Conservation (phyloP, 1,140 invertebrate genomes). For the Drosophila sulfurigaster region DNA sequence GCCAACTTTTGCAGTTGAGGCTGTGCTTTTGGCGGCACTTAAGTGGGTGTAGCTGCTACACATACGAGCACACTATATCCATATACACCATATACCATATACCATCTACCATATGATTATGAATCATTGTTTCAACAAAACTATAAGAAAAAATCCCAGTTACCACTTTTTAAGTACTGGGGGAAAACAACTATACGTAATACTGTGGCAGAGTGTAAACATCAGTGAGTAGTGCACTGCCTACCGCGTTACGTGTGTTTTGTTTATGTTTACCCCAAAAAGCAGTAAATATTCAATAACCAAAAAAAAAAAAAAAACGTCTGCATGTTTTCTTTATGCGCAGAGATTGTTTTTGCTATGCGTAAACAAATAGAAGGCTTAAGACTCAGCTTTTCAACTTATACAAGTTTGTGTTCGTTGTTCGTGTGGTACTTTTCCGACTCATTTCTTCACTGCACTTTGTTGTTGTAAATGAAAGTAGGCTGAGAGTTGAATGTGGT, state of each 20-base stretch:
- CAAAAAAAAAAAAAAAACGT: neutral
- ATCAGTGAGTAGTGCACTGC: conserved; percentile 27
- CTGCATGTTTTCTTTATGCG: conserved; percentile 14
- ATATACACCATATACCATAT: neutral
- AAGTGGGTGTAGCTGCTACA: conserved; percentile 42
- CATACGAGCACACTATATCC: neutral
- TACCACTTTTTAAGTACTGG: neutral
- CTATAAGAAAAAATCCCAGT: conserved; percentile 15
- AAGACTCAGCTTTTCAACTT: neutral
- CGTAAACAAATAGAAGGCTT: conserved; percentile 9
- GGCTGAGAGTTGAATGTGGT: neutral
- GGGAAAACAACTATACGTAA: conserved; percentile 33
- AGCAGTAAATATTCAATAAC: conserved; percentile 35
- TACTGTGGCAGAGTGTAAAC: conserved; percentile 24
- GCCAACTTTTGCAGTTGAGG: conserved; percentile 23
- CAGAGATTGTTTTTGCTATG: neutral
- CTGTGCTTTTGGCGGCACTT: conserved; percentile 26
- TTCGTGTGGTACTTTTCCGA: neutral
- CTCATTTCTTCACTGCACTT: neutral
- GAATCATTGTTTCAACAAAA: conserved; percentile 34
- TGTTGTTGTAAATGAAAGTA: neutral
- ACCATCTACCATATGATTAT: conserved; percentile 11
- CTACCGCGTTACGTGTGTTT: conserved; percentile 58
- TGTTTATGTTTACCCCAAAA: conserved; percentile 35
- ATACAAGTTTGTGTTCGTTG: neutral